Evolutionary conservation across 2,888 invertebrate species (phyloP), one percentile per base, ranked within the genome.

Genomic region (Thecocarcelia acutangulata): DNA sequence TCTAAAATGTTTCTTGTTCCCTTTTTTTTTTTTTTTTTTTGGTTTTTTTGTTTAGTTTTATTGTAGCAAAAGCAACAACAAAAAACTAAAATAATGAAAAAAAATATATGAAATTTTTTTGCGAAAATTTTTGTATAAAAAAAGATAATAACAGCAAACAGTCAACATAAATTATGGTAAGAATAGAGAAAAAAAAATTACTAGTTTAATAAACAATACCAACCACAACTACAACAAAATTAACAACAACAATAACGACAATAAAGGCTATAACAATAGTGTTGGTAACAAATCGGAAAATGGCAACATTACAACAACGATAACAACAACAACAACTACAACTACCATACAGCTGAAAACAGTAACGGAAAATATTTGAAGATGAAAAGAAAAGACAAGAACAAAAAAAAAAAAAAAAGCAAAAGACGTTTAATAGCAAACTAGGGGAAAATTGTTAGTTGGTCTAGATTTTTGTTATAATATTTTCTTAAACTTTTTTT

Each of bases 141-240:
- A 76, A 74, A 74, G 74, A 82, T 82, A 82, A 78, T 78, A 82
- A 54, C 50, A 82, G 70, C 74, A 82, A 82, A 82, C 74, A 82
- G 82, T 82, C 82, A 78, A 82, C 82, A 78, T 82, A 82, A 82
- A 82, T 78, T 82, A 82, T 83, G 78, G 80, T 83, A 83, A 78
- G 70, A 81, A 78, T 63, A n/a, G 52, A 72, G 59, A 76, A 66
- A 77, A 76, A 66, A 77, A 79, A 54, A 66, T 59, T 69, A 61
- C 63, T 52, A 78, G 54, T 15, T 73, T 54, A 69, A 63, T 79
- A 69, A 83, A 77, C 58, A 78, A 58, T 66, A 83, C 15, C 69
- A 69, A 56, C 83, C 81, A 74, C 82, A 79, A 78, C 40, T 70
- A 77, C 61, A 74, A 72, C 59, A 72, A 76, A 63, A 59, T 40